Base-by-base conservation (phyloP, 2,113 vertebrate species). In the Heloderma charlesbogerti region DNA sequence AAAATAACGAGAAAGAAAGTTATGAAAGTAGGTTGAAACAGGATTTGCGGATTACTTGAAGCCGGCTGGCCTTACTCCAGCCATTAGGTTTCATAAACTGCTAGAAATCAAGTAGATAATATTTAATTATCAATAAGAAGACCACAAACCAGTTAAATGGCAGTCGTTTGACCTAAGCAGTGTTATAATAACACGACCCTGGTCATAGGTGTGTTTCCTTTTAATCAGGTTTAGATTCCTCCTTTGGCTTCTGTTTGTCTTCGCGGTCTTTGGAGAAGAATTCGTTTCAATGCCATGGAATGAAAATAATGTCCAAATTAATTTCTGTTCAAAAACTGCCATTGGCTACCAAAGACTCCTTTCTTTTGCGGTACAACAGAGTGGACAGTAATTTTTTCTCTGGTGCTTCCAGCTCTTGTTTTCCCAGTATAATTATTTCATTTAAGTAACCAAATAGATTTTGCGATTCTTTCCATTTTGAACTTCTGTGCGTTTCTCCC, bases 181-280 rank as follows among this genome's bases (percentile, higher is more conserved):
- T 45, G 27, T 54, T 60, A 83, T 12, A 54, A 43, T 18, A 72
- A 29, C n/a, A 75, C 10, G 51, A 22, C 4, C 66, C n/a, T 45
- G 20, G 13, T 16, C 3, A 18, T 1, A 4, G 22, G 20, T 3
- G 29, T 37, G 3, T 25, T 67, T 22, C 45, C 63, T 71, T 57
- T 6, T 7, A 40, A 34, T 51, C 60, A 12, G 25, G 0, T 3
- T 43, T 86, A 0, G 4, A 3, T 54, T 57, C 0, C 16, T 25
- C 1, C 34, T 40, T 75, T 1, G 1, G 54, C 1, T 90, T 37
- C 1, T n/a, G 0, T 74, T 4, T 66, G 1, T 3, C 1, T 34
- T 34, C 34, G 9, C 45, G 27, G 87, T 72, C 0, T 31, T 84
- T 1, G 22, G 27, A 34, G 72, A 15, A 81, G 15, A 20, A 67